These are phyloP conservation scores for Sebastes minor DNA, from an alignment of 2,797 vertebrate species.

Conservation along the genomic window DNA sequence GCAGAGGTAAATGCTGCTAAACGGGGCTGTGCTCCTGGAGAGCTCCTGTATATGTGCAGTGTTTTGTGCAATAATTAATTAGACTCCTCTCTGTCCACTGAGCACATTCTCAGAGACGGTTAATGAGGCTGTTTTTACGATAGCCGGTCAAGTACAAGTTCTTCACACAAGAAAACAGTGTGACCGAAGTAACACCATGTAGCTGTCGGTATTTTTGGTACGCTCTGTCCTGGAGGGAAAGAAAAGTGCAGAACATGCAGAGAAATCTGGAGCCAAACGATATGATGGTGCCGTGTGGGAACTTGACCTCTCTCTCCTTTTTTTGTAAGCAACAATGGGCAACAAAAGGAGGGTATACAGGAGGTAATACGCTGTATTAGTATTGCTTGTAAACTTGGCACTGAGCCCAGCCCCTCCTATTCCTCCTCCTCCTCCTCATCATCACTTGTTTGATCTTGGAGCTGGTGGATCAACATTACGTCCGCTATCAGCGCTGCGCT, in stretches of 20 bases:
- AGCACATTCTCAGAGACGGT: neutral
- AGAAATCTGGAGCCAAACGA: constrained; percentile 1
- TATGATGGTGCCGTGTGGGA: neutral
- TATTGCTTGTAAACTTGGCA: constrained; percentile 21
- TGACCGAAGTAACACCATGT: neutral
- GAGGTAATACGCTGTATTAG: constrained; percentile 14
- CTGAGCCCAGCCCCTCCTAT: neutral
- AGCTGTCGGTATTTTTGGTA: neutral
- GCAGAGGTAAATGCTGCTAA: neutral
- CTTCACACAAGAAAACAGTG: neutral
- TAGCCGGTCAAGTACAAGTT: neutral
- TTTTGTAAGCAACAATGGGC: constrained; percentile 10
- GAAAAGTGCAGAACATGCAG: neutral
- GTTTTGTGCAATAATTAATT: neutral
- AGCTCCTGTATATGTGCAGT: neutral
- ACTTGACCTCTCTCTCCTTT: constrained; percentile 1
- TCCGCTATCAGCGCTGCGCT: constrained; percentile 17
- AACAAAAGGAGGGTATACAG: constrained; percentile 21
- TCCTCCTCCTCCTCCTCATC: neutral
- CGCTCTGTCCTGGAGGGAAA: constrained; percentile 10
- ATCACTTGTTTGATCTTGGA: constrained; percentile 31
- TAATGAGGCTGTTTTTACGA: neutral
- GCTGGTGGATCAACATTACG: neutral
- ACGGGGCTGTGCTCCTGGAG: neutral
- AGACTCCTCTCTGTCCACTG: neutral